Evolutionary conservation across 2,888 invertebrate species (phyloP).

Genomic region (Thalpophila matura): DNA sequence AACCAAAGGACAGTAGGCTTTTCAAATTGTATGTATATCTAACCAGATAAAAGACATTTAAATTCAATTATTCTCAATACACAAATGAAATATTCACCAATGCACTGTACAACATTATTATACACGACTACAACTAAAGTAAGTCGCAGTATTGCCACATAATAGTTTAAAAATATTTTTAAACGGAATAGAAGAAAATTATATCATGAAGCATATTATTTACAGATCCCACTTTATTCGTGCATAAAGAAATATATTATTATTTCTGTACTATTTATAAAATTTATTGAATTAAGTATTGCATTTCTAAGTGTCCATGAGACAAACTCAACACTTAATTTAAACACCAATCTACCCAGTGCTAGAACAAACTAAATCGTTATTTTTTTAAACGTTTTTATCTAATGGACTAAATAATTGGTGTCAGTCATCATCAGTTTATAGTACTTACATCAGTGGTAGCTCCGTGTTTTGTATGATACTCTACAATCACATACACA

Average conservation of each 20-base stretch:
- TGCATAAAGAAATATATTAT: conserved; percentile 58
- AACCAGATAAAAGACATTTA: conserved; percentile 29
- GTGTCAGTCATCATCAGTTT: conserved; percentile 79
- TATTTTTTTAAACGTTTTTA: conserved; percentile 72
- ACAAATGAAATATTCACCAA: conserved; percentile 37
- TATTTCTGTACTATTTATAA: conserved; percentile 52
- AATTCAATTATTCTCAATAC: conserved; percentile 39
- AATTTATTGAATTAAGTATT: conserved; percentile 58
- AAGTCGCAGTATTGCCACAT: conserved; percentile 54
- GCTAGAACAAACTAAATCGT: conserved; percentile 59
- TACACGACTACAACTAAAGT: conserved; percentile 46
- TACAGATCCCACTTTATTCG: conserved; percentile 58
- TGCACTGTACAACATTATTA: conserved; percentile 47
- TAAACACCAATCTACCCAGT: conserved; percentile 62
- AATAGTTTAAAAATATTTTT: conserved; percentile 17
- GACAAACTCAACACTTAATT: conserved; percentile 61
- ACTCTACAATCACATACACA: conserved; percentile 42
- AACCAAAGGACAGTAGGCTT: conserved; percentile 21
- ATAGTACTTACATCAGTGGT: conserved; percentile 55
- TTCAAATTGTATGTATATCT: conserved; percentile 15
- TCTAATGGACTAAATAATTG: conserved; percentile 82
- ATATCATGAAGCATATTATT: conserved; percentile 63
- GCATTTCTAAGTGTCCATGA: conserved; percentile 48
- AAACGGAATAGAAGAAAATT: conserved; percentile 40
- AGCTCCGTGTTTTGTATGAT: conserved; percentile 53